phyloP scores from a whole-genome alignment of 2,888 invertebrate species.

The Chaitophorus viminalis region DNA sequence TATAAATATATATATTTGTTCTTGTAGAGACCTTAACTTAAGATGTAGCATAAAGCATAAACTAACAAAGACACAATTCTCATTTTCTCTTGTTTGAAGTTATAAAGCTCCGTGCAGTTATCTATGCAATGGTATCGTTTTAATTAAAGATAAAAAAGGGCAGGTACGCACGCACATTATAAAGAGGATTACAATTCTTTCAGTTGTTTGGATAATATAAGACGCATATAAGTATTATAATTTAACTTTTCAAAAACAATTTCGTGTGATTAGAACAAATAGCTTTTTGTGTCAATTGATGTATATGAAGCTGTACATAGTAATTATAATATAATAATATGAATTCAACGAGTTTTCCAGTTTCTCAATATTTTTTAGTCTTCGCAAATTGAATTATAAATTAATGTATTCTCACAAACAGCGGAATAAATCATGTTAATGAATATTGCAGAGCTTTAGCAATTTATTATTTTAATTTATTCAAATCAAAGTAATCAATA shows the following conservation, averaged over 20 bases:
- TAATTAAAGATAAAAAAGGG: slow-evolving; percentile 4
- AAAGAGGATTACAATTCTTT: slow-evolving; percentile 30
- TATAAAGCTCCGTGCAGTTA: slow-evolving; percentile 14
- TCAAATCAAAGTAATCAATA: slow-evolving; percentile 49
- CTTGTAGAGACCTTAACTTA: neutral
- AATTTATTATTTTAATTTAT: slow-evolving; percentile 55
- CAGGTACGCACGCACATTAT: neutral
- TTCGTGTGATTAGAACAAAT: neutral
- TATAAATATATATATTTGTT: neutral
- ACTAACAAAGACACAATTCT: slow-evolving; percentile 37
- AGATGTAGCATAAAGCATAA: neutral
- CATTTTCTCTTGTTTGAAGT: slow-evolving; percentile 35
- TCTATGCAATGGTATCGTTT: slow-evolving; percentile 38
- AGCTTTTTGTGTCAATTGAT: neutral
- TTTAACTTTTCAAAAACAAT: neutral
- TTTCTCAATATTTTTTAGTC: neutral
- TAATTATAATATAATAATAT: neutral
- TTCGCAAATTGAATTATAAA: slow-evolving; percentile 29
- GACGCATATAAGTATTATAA: neutral
- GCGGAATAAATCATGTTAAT: slow-evolving; percentile 44
- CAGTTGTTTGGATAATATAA: neutral
- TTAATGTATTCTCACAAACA: slow-evolving; percentile 19
- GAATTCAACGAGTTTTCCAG: neutral
- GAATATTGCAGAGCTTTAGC: slow-evolving; percentile 34
- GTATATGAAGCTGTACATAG: no score